Evolutionary conservation across 2,797 vertebrate species (phyloP).

Genomic region (Pseudochirops corinnae): DNA sequence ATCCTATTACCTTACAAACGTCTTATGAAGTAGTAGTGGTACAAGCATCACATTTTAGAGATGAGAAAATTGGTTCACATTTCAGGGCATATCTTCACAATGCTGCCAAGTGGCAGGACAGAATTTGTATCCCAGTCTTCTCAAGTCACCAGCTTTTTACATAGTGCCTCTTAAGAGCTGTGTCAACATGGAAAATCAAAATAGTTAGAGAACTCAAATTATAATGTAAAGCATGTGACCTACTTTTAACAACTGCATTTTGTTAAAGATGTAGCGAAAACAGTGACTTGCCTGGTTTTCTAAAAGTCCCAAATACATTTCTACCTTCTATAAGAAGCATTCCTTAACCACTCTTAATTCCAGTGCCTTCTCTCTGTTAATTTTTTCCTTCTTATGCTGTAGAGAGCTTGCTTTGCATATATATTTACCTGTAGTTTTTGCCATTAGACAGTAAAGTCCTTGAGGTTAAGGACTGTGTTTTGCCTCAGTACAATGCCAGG

Average conservation of each 20-base stretch:
- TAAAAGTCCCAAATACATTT: background rate
- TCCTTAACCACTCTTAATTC: background rate
- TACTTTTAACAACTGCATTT: background rate
- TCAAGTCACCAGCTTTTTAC: background rate
- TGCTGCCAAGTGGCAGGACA: background rate
- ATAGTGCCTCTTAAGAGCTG: background rate
- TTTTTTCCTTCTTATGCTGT: background rate
- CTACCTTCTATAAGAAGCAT: background rate
- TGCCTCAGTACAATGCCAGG: background rate
- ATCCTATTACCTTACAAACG: background rate
- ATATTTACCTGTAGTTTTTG: background rate
- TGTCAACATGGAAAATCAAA: background rate
- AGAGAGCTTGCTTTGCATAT: background rate
- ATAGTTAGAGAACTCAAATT: background rate
- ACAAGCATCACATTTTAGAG: background rate
- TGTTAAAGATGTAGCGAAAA: background rate
- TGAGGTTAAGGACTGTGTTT: background rate
- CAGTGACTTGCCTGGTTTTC: background rate
- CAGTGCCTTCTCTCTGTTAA: background rate
- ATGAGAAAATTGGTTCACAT: background rate
- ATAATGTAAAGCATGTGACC: background rate
- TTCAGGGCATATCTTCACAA: background rate
- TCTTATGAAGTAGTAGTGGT: background rate
- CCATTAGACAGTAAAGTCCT: background rate
- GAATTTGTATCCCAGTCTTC: background rate